Base-by-base conservation (phyloP, 2,113 vertebrate genomes). In the Poeciliopsis retropinna region DNA sequence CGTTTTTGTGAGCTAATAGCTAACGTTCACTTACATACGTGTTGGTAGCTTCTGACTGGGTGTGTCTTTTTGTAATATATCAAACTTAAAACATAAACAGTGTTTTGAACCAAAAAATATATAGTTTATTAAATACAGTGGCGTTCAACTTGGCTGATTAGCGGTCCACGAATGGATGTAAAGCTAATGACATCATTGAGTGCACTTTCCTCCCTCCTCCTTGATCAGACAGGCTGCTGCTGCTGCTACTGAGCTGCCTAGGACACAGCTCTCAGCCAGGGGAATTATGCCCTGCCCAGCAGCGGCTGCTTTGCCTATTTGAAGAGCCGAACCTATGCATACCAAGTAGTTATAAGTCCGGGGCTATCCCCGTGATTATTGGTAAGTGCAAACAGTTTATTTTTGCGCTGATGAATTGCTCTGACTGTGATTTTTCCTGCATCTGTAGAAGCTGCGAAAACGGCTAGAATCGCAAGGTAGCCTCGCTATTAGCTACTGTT, bases 281-380 rank as follows among this genome's bases (percentile, higher is more conserved):
- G 83, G 79, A 82, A 71, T 72, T 51, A 85, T 82, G 85, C 84
- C 70, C 80, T 84, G 87, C 86, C 85, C 84, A 84, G 76, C 81
- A 47, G 77, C 39, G 80, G 75, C 74, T 83, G 75, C 74, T 83
- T 62, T 79, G 66, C 83, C 70, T 54, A 37, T 76, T 84, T 88
- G 80, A 84, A 87, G 87, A 83, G 83, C 72, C 78, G 85, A 57
- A 89, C 91, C 91, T 79, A 94, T 94, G 94, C 88, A 86, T 83
- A 73, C 67, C 64, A 67, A 92, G 84, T 91, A 88, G 88, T 73
- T 63, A 1, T 65, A 70, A 73, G 32, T 82, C 78, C 87, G 92
- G 94, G 93, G 91, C 77, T 37, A 73, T 74, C 93, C 93, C 94
- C 89, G 83, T 72, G 85, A 83, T 79, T 85, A 44, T 79, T 84